Conservation (phyloP, 1,140 invertebrate species). For the Rhopalosiphum padi region DNA sequence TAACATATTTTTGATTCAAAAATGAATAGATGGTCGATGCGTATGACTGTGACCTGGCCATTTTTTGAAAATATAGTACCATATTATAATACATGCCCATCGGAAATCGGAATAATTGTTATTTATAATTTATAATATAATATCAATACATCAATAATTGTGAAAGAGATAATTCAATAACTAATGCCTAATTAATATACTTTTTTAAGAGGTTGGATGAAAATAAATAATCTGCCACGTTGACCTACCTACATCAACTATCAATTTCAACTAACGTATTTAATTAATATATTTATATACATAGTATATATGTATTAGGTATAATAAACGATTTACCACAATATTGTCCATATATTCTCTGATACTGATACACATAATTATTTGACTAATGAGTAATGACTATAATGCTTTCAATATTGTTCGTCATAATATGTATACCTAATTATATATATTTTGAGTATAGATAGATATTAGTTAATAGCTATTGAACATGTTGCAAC, state of each 20-base stretch:
- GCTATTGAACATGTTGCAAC: neutral
- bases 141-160: neutral
- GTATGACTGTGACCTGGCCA: too few species aligned
- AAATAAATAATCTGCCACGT: neutral
- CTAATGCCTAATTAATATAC: neutral
- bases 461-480: neutral
- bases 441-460: neutral
- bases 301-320: neutral
- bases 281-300: neutral
- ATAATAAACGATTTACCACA: neutral
- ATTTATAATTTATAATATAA: too few species aligned
- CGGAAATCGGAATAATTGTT: too few species aligned
- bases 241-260: neutral
- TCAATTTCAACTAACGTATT: neutral
- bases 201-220: neutral
- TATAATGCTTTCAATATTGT: neutral
- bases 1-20: neutral
- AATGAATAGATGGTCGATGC: neutral
- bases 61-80: too few species aligned
- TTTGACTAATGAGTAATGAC: neutral
- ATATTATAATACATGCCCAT: too few species aligned
- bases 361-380: neutral
- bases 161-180: neutral
- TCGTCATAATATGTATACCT: neutral
- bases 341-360: neutral